Conservation (phyloP, 2,113 vertebrate genomes). For the Oostethus manadensis region DNA sequence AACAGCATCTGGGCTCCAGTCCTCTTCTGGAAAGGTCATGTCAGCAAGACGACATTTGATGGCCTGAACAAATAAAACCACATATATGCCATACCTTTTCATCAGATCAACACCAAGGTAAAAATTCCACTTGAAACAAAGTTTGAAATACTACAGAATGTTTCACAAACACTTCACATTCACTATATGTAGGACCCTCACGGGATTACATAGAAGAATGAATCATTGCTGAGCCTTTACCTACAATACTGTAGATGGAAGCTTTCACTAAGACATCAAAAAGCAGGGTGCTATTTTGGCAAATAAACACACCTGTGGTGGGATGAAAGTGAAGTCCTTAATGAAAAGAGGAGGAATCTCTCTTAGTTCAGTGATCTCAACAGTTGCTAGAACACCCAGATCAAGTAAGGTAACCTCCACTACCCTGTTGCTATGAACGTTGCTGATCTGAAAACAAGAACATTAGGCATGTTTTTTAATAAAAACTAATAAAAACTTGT, state of each 20-base stretch:
- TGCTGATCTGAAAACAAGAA: constrained; percentile 75
- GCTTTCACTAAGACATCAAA: background rate
- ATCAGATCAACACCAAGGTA: background rate
- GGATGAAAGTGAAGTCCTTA: constrained; percentile 77
- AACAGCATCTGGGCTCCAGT: constrained; percentile 84
- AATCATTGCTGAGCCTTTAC: background rate
- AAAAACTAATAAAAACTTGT: background rate
- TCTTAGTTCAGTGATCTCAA: constrained; percentile 85
- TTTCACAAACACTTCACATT: background rate
- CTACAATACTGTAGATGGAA: too few species aligned
- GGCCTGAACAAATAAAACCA: constrained; percentile 63
- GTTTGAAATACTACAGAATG: too few species aligned
- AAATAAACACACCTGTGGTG: constrained; percentile 79
- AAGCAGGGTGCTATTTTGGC: background rate
- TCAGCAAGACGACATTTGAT: constrained; percentile 83
- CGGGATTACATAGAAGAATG: background rate
- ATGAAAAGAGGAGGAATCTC: constrained; percentile 82
- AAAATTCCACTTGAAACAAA: background rate
- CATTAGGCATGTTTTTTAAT: background rate
- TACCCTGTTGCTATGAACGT: constrained; percentile 79
- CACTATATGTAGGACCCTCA: background rate
- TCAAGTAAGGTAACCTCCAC: constrained; percentile 86
- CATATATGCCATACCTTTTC: background rate
- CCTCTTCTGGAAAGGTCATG: constrained; percentile 71
- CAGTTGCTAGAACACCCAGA: constrained; percentile 78